Evolutionary conservation across 2,797 vertebrate genomes (phyloP).

Genomic region (Rhinatrema bivittatum): DNA sequence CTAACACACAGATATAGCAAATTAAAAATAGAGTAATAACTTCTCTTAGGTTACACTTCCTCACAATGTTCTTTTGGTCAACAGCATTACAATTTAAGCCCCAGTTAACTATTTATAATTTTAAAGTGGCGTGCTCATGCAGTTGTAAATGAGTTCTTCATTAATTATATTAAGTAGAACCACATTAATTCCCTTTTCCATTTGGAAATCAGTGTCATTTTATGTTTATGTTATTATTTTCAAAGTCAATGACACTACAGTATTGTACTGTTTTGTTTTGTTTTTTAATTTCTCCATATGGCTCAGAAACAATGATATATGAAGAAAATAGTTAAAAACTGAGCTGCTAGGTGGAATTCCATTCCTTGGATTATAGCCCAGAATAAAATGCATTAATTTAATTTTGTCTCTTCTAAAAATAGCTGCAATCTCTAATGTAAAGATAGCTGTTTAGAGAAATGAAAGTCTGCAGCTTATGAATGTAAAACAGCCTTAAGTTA

Average conservation of each 20-base stretch:
- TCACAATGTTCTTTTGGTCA: slow-evolving; percentile 3
- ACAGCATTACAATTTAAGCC: slow-evolving; percentile 6
- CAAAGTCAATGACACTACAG: no score
- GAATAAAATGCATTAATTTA: neutral
- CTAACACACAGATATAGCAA: no score
- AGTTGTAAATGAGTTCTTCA: neutral
- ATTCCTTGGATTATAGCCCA: neutral
- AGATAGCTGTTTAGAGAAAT: neutral
- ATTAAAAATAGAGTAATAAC: no score
- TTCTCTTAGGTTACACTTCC: no score
- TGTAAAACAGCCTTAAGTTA: slow-evolving; percentile 5
- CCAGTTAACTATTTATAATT: slow-evolving; percentile 6
- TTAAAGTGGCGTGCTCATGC: neutral
- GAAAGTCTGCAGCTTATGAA: neutral
- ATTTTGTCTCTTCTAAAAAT: slow-evolving; percentile 1
- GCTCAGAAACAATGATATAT: no score
- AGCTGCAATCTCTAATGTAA: neutral
- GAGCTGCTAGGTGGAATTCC: no score
- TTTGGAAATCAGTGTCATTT: no score
- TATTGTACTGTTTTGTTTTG: no score
- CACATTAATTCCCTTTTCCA: neutral
- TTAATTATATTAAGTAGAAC: neutral
- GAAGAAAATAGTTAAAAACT: no score
- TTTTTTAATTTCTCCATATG: no score
- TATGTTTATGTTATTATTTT: no score